Evolutionary conservation across 2,888 invertebrate genomes (phyloP).

Genomic region (Tinea pellionella): DNA sequence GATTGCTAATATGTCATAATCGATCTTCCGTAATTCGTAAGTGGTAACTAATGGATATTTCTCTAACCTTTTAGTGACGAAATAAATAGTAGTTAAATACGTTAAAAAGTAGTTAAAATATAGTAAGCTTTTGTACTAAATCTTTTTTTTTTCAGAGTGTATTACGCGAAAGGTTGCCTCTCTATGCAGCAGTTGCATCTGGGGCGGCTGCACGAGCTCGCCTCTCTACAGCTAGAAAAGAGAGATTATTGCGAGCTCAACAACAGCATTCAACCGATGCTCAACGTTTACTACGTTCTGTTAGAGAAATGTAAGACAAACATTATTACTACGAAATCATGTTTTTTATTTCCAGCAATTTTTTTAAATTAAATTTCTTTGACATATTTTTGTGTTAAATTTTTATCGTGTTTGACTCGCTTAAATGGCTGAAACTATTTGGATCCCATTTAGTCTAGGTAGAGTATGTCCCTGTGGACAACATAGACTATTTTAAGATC

Average conservation of each 20-base stretch:
- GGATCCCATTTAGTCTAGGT: too few species aligned
- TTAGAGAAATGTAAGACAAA: conserved; percentile 29
- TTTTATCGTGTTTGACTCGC: too few species aligned
- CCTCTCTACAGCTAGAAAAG: conserved; percentile 38
- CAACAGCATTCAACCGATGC: conserved; percentile 43
- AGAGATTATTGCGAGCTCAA: conserved; percentile 38
- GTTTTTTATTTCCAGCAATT: too few species aligned
- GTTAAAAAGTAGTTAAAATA: too few species aligned
- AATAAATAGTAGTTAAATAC: too few species aligned
- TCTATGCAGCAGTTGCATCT: conserved; percentile 47
- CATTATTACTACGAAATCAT: conserved; percentile 13
- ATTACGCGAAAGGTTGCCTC: conserved; percentile 46
- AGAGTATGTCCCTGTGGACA: too few species aligned
- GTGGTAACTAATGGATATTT: neutral
- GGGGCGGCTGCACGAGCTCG: conserved; percentile 40
- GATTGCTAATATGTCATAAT: neutral
- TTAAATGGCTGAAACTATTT: too few species aligned
- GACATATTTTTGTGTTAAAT: too few species aligned
- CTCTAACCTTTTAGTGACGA: neutral
- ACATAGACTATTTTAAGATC: too few species aligned
- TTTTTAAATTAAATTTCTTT: too few species aligned
- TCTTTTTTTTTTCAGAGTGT: conserved; percentile 32
- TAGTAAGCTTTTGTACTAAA: neutral
- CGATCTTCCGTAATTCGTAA: neutral
- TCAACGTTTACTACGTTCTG: conserved; percentile 36